Percentiles rank a stretch among this genome's conserved stretches.
Conservation (phyloP, 2,888 invertebrate species). For the Stenolophus ochropezus region DNA sequence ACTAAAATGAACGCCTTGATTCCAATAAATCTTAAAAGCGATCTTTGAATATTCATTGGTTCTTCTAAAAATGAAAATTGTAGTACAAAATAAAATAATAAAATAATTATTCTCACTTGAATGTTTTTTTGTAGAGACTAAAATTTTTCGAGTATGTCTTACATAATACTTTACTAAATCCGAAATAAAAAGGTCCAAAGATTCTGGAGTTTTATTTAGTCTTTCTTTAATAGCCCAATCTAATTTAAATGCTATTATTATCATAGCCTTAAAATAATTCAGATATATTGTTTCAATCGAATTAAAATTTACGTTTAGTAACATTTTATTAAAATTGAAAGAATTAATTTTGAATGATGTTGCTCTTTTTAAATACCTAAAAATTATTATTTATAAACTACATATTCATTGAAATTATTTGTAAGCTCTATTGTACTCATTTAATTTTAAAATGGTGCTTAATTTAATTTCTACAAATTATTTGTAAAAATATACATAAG, state of each 20-base stretch:
- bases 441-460: too few relatives aligned
- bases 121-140: not conserved
- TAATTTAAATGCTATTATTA: not conserved
- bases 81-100: not conserved
- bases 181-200: not conserved
- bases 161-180: not conserved
- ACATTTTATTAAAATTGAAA: conserved; percentile 4
- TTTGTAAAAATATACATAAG: too few relatives aligned
- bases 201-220: not conserved
- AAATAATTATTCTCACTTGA: not conserved
- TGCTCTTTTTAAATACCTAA: not conserved
- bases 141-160: not conserved
- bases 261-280: conserved; percentile 11
- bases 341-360: not conserved
- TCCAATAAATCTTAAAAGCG: conserved; percentile 2
- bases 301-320: not conserved
- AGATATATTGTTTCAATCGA: not conserved
- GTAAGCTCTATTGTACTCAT: too few relatives aligned
- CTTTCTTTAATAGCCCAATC: conserved; percentile 3
- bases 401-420: too few relatives aligned
- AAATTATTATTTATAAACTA: not conserved
- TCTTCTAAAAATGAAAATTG: not conserved
- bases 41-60: not conserved
- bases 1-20: conserved; percentile 29
- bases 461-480: too few relatives aligned